Percentiles rank a stretch among this genome's conserved stretches.
phyloP scores from a whole-genome alignment of 2,888 invertebrate species.

The Trachelus troglodyta region DNA sequence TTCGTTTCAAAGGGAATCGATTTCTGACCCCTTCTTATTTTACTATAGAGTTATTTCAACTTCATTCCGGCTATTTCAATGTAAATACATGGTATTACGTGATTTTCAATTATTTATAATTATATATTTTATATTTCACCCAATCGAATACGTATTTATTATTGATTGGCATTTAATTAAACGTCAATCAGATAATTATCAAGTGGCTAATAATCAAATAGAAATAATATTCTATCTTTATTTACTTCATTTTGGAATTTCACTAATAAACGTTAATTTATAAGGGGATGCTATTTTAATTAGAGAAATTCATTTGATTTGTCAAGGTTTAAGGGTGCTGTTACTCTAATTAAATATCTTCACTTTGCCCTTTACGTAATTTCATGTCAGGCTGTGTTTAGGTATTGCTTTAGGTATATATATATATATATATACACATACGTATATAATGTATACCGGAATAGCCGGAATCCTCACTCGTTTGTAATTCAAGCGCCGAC shows the following conservation, averaged over 20 bases:
- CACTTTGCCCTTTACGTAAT: background rate
- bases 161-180: background rate
- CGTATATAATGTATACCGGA: background rate
- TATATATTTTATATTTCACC: background rate
- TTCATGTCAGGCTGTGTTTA: background rate
- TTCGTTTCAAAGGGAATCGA: constrained; percentile 39
- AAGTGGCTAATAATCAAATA: background rate
- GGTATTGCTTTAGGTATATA: background rate
- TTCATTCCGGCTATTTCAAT: background rate
- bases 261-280: background rate
- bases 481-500: constrained; percentile 4
- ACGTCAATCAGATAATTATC: background rate
- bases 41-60: background rate
- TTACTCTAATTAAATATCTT: background rate
- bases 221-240: background rate
- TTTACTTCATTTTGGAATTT: background rate
- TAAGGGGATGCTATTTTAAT: background rate
- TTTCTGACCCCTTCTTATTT: background rate
- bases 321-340: background rate
- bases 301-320: background rate
- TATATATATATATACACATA: too few species aligned
- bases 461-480: background rate
- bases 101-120: background rate
- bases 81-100: background rate
- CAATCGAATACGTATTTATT: background rate